Conservation (phyloP, 2,797 vertebrate genomes). For the Phoeniculus purpureus region DNA sequence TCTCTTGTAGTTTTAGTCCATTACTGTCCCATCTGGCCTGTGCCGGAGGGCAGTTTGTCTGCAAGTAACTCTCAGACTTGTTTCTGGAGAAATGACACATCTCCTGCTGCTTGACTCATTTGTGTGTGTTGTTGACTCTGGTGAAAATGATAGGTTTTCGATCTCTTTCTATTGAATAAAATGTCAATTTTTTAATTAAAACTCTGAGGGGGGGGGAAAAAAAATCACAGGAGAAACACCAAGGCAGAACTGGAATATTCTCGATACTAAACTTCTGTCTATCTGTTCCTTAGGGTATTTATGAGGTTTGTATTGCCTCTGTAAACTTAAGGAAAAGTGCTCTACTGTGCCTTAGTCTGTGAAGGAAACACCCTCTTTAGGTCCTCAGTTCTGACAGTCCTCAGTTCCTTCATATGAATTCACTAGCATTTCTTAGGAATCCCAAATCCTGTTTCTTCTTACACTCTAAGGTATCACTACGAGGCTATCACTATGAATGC, state of each 20-base stretch:
- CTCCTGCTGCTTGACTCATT: constrained; percentile 7
- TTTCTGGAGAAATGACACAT: background rate
- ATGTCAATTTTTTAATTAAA: background rate
- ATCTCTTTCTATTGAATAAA: background rate
- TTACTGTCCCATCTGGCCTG: background rate
- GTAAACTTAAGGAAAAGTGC: background rate
- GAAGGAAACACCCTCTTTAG: background rate
- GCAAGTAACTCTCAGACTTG: background rate
- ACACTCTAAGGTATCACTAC: background rate
- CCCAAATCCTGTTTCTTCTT: background rate
- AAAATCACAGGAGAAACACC: background rate
- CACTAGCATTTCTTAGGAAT: background rate
- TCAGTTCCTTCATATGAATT: background rate
- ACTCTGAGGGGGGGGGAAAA: background rate
- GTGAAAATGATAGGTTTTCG: background rate
- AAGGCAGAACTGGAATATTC: background rate
- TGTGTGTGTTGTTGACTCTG: background rate
- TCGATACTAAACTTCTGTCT: background rate
- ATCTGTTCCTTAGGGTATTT: background rate
- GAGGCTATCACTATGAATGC: background rate
- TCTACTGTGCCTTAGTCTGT: background rate
- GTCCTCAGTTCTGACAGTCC: background rate
- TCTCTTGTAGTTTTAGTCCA: background rate
- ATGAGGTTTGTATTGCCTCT: background rate
- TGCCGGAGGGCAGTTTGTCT: constrained; percentile 3